Conservation (phyloP, 2,113 vertebrate genomes). For the Boulengerochromis microlepis region DNA sequence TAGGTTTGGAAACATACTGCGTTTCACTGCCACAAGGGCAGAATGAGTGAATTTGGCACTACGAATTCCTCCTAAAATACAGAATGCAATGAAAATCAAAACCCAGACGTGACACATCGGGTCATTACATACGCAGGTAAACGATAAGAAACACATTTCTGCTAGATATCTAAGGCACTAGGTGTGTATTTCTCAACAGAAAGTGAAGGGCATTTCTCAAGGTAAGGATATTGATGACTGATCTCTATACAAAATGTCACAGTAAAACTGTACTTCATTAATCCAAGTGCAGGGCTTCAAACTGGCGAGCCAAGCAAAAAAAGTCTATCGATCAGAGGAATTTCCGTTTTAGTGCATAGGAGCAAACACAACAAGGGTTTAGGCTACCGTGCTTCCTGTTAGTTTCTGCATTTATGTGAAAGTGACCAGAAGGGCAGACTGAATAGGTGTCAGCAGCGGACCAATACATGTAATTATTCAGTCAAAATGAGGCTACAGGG, state of each 20-base stretch:
- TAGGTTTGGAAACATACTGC: constrained; percentile 38
- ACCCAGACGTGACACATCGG: background rate
- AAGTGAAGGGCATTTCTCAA: constrained; percentile 27
- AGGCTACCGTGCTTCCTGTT: constrained; percentile 31
- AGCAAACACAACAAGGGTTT: constrained; percentile 21
- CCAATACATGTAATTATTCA: background rate
- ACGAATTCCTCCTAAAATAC: constrained; percentile 5
- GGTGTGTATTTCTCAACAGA: constrained; percentile 44
- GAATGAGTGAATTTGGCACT: constrained; percentile 47
- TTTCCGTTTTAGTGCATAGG: constrained; percentile 48
- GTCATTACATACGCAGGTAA: background rate
- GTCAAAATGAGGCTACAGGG: background rate
- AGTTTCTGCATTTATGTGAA: background rate
- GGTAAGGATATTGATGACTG: constrained; percentile 17
- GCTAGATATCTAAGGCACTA: constrained; percentile 69
- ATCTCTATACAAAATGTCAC: constrained; percentile 24
- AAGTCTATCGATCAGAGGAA: constrained; percentile 32
- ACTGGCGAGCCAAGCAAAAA: constrained; percentile 11
- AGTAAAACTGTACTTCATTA: constrained; percentile 36
- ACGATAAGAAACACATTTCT: background rate
- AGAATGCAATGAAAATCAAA: background rate
- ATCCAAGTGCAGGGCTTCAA: constrained; percentile 9
- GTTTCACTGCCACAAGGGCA: constrained; percentile 5
- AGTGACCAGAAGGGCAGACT: background rate
- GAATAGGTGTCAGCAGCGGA: background rate